Evolutionary conservation across 1,140 invertebrate species (phyloP), one percentile per base, ranked within the genome.

Genomic region (Fopius arisanus): DNA sequence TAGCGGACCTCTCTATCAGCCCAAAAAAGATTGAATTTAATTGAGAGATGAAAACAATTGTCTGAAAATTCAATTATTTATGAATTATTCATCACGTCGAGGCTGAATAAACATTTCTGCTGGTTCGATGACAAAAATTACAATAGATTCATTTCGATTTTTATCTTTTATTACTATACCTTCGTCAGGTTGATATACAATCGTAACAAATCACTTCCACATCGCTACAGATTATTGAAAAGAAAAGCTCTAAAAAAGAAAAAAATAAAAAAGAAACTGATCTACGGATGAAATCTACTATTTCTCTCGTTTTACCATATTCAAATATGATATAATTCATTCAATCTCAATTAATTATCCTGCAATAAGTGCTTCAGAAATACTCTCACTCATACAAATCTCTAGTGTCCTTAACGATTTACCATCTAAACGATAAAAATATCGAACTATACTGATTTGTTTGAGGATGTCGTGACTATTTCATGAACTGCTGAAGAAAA

Each of bases 191-290:
- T 59, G 26, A 59, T 59, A 59, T 59, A 59, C 54, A 59, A 59
- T 59, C 54, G 54, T 59, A 59, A 59, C 54, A 59, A 59, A 59
- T 59, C 26, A 59, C 54, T 59, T 21, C 14, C 54, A 59, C 23
- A 59, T 28, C 21, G 26, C 54, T 59, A 59, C 23, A 59, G 23
- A 28, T 59, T 3, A 59, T 48, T n/a, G n/a, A n/a, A n/a, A n/a
- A n/a, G n/a, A n/a, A n/a, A n/a, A n/a, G n/a, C n/a, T n/a, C n/a
- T n/a, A 59, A 19, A 23, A 26, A 59, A 26, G 54, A 59, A 21
- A 59, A 59, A 28, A 19, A 23, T 26, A 12, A 59, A 10, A 26
- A 7, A 2, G 23, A 26, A 54, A 54, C n/a, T 3, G n/a, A 14
- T 26, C 23, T 26, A 26, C 21, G 23, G 26, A 59, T 59, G 2